Evolutionary conservation across 2,113 vertebrate genomes (phyloP).

Genomic region (Hemiscyllium ocellatum): DNA sequence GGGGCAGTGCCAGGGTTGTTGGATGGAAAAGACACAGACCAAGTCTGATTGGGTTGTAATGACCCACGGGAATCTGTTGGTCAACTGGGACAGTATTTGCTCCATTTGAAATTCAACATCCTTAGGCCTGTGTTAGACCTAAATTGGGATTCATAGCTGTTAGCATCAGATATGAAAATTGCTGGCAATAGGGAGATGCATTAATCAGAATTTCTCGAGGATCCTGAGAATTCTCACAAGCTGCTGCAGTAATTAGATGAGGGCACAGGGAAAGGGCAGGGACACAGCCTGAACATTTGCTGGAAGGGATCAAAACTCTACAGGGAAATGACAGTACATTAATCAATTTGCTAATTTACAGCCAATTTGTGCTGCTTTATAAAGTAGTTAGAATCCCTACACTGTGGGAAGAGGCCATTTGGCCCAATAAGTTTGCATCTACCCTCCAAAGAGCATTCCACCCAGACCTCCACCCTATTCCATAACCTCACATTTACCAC

Average conservation of each 20-base stretch:
- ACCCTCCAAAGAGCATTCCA: no score
- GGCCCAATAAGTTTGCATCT: no score
- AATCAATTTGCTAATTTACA: neutral
- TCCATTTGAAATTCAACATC: neutral
- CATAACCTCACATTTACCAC: no score
- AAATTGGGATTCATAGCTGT: neutral
- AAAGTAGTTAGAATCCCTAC: no score
- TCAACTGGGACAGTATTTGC: neutral
- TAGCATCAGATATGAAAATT: neutral
- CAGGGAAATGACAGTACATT: neutral
- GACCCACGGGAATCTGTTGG: neutral
- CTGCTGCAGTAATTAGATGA: neutral
- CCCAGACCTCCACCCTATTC: no score
- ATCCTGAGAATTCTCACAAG: neutral
- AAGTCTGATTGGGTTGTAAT: neutral
- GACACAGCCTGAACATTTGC: neutral
- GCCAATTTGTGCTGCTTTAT: neutral
- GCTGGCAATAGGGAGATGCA: neutral
- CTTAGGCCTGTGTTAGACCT: neutral
- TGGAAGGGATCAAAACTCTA: neutral
- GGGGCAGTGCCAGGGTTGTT: no score
- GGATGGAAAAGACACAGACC: neutral
- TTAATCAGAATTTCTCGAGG: neutral
- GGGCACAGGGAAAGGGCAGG: neutral
- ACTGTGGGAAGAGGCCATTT: no score